Evolutionary conservation across 2,113 vertebrate genomes (phyloP), one percentile per base, ranked within the genome.

Genomic region (Heptranchias perlo): DNA sequence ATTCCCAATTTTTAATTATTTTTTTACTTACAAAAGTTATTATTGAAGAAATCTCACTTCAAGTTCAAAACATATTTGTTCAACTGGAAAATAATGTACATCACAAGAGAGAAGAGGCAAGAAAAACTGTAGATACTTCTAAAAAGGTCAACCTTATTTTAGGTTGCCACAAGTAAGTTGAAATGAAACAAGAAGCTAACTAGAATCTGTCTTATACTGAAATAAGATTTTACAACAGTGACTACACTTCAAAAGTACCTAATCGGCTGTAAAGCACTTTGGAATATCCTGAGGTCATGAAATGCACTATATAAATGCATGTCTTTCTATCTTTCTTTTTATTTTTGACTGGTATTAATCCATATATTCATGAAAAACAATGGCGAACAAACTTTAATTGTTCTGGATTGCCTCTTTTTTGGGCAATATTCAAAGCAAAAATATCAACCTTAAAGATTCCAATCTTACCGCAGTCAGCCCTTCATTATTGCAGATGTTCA

Each of bases 401-500:
- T 94, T 65, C 35, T 10, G 44, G 5, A 62, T 94, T 65, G 35
- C 84, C 14, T 47, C 25, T 52, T 28, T 52, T 18, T 25, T 54
- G n/a, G 76, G 13, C 23, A 87, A 89, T 23, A 89, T 5, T 52
- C 47, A 39, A 94, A 67, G 39, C 23, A 49, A 94, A 94, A 94
- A 47, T 49, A 84, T 4, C 65, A 44, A 23, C 2, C 78, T 23
- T 54, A 21, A 5, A 96, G 44, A 47, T 67, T 82, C 21, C 0
- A 61, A 64, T 98, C 99, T 98, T 98, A 99, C 99, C 97, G 99
- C 99, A 96, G 99, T 99, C 96, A 99, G 98, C 47, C 99, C 99
- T 97, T 99, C 99, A 78, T 99, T 99, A 97, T 99, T 99, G 97
- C 99, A 99, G 97, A 99, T 99, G 97, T 99, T 99, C 96, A 99